phyloP scores from a whole-genome alignment of 1,140 invertebrate species.

The Zaprionus lachaisei region DNA sequence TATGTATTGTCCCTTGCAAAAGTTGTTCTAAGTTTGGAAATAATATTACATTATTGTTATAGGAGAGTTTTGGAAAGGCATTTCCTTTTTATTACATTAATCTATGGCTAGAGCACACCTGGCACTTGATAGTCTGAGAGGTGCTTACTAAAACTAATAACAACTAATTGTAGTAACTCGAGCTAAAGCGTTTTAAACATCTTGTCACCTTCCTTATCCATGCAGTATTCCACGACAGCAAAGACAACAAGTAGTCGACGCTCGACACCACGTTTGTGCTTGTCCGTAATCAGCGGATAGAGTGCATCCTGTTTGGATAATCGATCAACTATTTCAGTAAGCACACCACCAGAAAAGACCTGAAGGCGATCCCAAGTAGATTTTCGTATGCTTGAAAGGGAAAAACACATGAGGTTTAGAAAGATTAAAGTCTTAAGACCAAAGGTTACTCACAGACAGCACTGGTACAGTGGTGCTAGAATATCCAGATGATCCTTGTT shows the following conservation, averaged over 20 bases:
- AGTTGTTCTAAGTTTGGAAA: neutral
- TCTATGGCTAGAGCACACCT: conserved; percentile 6
- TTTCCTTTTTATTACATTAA: conserved; percentile 8
- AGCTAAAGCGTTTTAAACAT: conserved; percentile 80
- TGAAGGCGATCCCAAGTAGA: conserved; percentile 89
- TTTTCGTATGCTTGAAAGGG: conserved; percentile 87
- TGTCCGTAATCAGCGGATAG: conserved; percentile 89
- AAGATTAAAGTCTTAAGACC: conserved; percentile 7
- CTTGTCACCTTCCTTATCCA: conserved; percentile 85
- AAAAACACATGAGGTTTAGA: conserved; percentile 28
- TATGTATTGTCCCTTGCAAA: conserved; percentile 9
- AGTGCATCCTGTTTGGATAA: conserved; percentile 84
- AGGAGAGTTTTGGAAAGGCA: neutral
- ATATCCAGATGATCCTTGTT: conserved; percentile 93
- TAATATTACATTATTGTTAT: neutral
- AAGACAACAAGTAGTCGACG: conserved; percentile 90
- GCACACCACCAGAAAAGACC: conserved; percentile 88
- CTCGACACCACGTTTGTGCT: conserved; percentile 92
- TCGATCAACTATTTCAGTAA: conserved; percentile 86
- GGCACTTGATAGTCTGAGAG: conserved; percentile 22
- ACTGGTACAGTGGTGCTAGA: conserved; percentile 95
- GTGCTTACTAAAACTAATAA: conserved; percentile 51
- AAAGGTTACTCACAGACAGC: conserved; percentile 90
- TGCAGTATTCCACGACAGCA: conserved; percentile 90
- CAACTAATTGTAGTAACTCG: conserved; percentile 20